phyloP scores from a whole-genome alignment of 2,797 vertebrate genomes.

The Distichodus sexfasciatus region DNA sequence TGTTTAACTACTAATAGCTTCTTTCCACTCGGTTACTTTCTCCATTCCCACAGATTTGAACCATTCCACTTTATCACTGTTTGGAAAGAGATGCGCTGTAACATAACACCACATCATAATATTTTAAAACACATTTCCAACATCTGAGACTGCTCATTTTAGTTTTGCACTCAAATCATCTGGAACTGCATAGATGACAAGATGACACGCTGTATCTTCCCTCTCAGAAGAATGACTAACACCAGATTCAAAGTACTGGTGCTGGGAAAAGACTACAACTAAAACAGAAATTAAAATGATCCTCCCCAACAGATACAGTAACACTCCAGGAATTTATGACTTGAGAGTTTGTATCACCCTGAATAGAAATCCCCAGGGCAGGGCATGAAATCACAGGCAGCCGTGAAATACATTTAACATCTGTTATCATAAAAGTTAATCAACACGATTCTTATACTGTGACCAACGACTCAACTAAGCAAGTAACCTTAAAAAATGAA shows the following conservation, averaged over 20 bases:
- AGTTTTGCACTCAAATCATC: not conserved
- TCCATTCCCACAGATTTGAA: slow-evolving; percentile 8
- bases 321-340: slow-evolving; percentile 32
- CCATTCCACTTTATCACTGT: slow-evolving; percentile 14
- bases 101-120: not conserved
- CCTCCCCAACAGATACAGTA: slow-evolving; percentile 32
- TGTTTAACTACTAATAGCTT: slow-evolving; percentile 17
- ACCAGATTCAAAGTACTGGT: not conserved
- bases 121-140: not conserved
- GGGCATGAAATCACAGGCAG: slow-evolving; percentile 29
- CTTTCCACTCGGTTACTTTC: slow-evolving; percentile 4
- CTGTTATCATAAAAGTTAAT: slow-evolving; percentile 6
- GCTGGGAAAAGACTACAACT: not conserved
- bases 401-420: slow-evolving; percentile 7
- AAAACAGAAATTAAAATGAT: slow-evolving; percentile 38
- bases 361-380: slow-evolving; percentile 20
- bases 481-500: not conserved
- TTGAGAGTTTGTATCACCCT: slow-evolving; percentile 14
- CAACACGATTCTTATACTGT: not conserved
- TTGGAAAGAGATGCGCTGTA: not conserved
- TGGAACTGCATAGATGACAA: not conserved
- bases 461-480: not conserved
- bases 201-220: slow-evolving; percentile 9
- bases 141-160: not conserved
- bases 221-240: not conserved